A percentile compares a stretch with the other conserved stretches of the same genome.
Conservation (phyloP, 2,888 invertebrate genomes). For the Rosalia funebris region DNA sequence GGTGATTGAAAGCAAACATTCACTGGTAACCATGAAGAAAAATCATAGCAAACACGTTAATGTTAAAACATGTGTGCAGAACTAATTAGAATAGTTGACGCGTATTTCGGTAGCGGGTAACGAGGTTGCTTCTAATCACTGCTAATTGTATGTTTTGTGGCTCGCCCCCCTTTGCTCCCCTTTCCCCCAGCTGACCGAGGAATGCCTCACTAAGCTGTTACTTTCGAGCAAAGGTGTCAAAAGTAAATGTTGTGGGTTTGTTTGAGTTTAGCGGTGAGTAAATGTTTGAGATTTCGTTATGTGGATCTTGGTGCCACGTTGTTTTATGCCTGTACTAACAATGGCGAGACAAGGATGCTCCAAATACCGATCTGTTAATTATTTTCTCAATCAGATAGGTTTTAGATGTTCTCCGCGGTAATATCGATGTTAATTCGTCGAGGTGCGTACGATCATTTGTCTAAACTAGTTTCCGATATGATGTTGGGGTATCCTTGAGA, state of each 20-base stretch:
- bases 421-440: not conserved
- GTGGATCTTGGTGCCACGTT: constrained; percentile 29
- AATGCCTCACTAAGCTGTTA: constrained; percentile 62
- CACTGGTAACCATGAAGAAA: constrained; percentile 41
- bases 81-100: constrained; percentile 62
- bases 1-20: constrained; percentile 35
- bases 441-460: too few species aligned
- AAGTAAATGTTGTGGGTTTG: constrained; percentile 60
- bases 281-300: constrained; percentile 41
- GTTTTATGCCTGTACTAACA: constrained; percentile 18
- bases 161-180: constrained; percentile 35
- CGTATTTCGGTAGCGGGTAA: constrained; percentile 64
- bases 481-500: too few species aligned
- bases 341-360: constrained; percentile 19
- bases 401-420: not conserved
- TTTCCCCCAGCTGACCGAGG: constrained; percentile 51
- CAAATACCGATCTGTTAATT: constrained; percentile 11
- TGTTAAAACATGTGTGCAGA: constrained; percentile 58
- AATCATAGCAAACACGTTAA: constrained; percentile 54
- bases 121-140: constrained; percentile 62
- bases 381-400: not conserved
- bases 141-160: constrained; percentile 61
- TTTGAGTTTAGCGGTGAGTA: constrained; percentile 49
- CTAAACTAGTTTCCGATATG: too few species aligned
- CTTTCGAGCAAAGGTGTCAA: constrained; percentile 63